These are phyloP conservation scores for Goniozus legneri DNA, from an alignment of 1,140 invertebrate species.

Conservation along the genomic window DNA sequence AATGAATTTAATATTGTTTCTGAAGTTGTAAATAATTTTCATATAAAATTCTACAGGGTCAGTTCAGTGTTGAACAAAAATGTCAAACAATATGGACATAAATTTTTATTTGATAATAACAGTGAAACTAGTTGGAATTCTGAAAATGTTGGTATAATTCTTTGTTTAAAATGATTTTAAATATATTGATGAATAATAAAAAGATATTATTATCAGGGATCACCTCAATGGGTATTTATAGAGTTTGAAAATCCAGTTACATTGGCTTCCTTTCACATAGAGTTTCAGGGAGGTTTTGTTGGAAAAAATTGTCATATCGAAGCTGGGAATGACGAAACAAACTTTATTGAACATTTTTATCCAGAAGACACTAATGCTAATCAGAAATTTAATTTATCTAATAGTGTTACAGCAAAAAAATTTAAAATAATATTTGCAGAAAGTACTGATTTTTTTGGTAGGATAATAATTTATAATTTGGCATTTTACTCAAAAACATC, in stretches of 20 bases:
- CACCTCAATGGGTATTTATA: slow-evolving; percentile 60
- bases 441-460: slow-evolving; percentile 57
- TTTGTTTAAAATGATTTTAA: not conserved
- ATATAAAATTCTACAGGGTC: too few relatives aligned
- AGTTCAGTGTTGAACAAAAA: slow-evolving; percentile 65
- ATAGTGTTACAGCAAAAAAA: slow-evolving; percentile 27
- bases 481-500: slow-evolving; percentile 24
- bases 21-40: slow-evolving; percentile 15
- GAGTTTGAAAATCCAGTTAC: slow-evolving; percentile 45
- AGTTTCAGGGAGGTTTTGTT: slow-evolving; percentile 68
- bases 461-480: slow-evolving; percentile 55
- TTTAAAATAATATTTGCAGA: slow-evolving; percentile 50
- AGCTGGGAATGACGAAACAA: slow-evolving; percentile 27
- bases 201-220: slow-evolving; percentile 49
- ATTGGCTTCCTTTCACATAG: slow-evolving; percentile 52
- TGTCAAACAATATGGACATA: slow-evolving; percentile 61
- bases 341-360: slow-evolving; percentile 52
- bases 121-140: slow-evolving; percentile 70
- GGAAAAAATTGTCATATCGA: slow-evolving; percentile 58
- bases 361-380: slow-evolving; percentile 60
- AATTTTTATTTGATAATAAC: slow-evolving; percentile 59
- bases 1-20: slow-evolving; percentile 4
- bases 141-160: slow-evolving; percentile 54
- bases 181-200: slow-evolving; percentile 7
- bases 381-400: slow-evolving; percentile 51